Percentiles rank a stretch among this genome's conserved stretches.
Conservation (phyloP, 1,140 invertebrate genomes). For the Drosophila erecta region DNA sequence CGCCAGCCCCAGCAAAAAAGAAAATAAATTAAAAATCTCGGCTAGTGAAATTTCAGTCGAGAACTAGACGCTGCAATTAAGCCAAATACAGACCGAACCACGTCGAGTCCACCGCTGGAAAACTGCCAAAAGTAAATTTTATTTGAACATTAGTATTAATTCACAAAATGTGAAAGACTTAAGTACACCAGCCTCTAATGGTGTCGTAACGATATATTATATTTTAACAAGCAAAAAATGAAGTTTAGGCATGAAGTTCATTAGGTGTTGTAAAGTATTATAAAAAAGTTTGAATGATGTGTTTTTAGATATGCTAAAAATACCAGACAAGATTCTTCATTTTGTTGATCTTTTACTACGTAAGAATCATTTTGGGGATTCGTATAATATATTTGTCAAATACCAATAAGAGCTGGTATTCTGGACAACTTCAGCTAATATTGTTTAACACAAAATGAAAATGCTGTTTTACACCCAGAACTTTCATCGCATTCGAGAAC, state of each 20-base stretch:
- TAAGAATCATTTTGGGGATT: too few relatives aligned
- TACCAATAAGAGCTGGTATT: background rate
- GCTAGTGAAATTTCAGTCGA: constrained; percentile 58
- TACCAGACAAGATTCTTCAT: too few relatives aligned
- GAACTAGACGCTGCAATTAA: constrained; percentile 50
- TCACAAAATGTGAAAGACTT: too few relatives aligned
- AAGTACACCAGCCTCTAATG: too few relatives aligned
- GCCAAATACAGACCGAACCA: constrained; percentile 8
- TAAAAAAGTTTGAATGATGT: too few relatives aligned
- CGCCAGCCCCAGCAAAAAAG: constrained; percentile 45
- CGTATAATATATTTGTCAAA: too few relatives aligned
- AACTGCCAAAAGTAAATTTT: constrained; percentile 58
- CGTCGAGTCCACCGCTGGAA: constrained; percentile 37
- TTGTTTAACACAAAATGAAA: constrained; percentile 13
- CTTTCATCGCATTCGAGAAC: constrained; percentile 64
- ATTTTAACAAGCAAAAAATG: too few relatives aligned
- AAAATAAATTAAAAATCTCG: constrained; percentile 60
- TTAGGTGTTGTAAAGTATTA: too few relatives aligned
- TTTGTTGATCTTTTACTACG: too few relatives aligned
- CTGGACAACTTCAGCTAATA: background rate
- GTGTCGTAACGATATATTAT: too few relatives aligned
- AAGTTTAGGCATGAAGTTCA: too few relatives aligned
- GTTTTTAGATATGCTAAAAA: too few relatives aligned
- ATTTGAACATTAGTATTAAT: background rate
- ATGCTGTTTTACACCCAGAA: constrained; percentile 34